Evolutionary conservation across 2,797 vertebrate genomes (phyloP), one percentile per base, ranked within the genome.

Genomic region (Coendou prehensilis): DNA sequence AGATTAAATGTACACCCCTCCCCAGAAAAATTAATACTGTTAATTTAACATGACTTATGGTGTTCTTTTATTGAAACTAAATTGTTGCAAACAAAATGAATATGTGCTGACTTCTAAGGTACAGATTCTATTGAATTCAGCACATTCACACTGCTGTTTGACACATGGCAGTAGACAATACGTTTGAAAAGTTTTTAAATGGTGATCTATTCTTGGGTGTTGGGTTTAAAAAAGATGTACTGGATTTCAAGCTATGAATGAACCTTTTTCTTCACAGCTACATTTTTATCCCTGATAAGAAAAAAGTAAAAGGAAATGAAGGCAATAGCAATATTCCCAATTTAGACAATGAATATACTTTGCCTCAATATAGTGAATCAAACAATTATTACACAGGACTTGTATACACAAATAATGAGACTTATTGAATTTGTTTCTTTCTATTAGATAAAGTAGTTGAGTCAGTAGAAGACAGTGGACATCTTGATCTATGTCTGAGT

Each of bases 231-330:
- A 57, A 93, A 63, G 30, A 83, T 54, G 28, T 47, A 64, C 33
- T 56, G 37, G 15, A 50, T 50, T 84, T 94, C 37, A 76, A 33
- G 3, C 54, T 64, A 28, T 67, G 59, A 64, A 67, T 78, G 30
- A 52, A 23, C 37, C 2, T 67, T 83, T 85, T 94, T 64, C 37
- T 78, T 89, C 11, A 47, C 20, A 41, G 17, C 5, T 71, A 71
- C 26, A 52, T 17, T 63, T 84, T 76, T 85, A 37, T 37, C 30
- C 15, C 3, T 10, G 69, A 75, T 85, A 61, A 87, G 41, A 89
- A 93, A 95, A 92, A 54, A 57, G 5, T 23, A 37, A 87, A 92
- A 94, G 20, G 22, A 69, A 94, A 89, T 37, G 11, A 79, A 91
- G 61, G 22, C 7, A 82, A 37, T 45, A 57, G 28, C 23, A 90